Base-by-base conservation (phyloP, 2,797 vertebrate genomes). In the Pogonophryne albipinna region DNA sequence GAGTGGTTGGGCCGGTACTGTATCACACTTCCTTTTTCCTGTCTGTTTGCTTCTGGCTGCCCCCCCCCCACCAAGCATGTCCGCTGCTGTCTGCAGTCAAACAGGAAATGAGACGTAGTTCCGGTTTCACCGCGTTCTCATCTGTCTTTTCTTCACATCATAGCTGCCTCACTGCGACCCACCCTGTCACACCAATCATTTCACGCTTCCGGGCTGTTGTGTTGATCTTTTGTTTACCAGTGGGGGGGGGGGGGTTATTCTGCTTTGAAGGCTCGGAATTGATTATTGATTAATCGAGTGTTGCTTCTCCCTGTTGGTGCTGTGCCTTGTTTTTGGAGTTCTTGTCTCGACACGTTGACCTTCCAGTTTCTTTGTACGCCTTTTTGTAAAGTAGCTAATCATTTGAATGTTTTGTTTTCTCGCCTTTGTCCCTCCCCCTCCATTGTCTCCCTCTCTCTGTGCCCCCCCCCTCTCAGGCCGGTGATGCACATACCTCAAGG, bases 401-500 rank as follows among this genome's bases (percentile, higher is more conserved):
- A 20, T 50, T 45, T 51, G 56, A 84, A 10, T 49, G 20, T 59
- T 77, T 41, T 66, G 42, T 67, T 23, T 45, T 52, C 57, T 78
- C 38, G 12, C 51, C 58, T 73, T 78, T 66, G 42, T 51, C 77
- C 76, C 68, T 86, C 66, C 52, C 76, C 66, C 70, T 72, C 74
- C n/a, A 14, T 45, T 52, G 59, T 73, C 41, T 78, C 50, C 58
- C 66, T 50, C 34, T 64, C 59, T 83, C 62, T 62, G 51, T 66
- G 34, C 68, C 66, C 57, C 38, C 68, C 66, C 57, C n/a, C 68
- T 74, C 69, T 44, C 52, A 98, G 97, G 95, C 97, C 97, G 19
- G 95, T 97, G 80, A 95, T 95, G 60, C 96, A 97, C 80, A 93
- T 99, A 79, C 93, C 97, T 87, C 97, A 98, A 55, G 95, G 96